Base-by-base conservation (phyloP, 1,140 invertebrate species). In the Drosophila arizonae region DNA sequence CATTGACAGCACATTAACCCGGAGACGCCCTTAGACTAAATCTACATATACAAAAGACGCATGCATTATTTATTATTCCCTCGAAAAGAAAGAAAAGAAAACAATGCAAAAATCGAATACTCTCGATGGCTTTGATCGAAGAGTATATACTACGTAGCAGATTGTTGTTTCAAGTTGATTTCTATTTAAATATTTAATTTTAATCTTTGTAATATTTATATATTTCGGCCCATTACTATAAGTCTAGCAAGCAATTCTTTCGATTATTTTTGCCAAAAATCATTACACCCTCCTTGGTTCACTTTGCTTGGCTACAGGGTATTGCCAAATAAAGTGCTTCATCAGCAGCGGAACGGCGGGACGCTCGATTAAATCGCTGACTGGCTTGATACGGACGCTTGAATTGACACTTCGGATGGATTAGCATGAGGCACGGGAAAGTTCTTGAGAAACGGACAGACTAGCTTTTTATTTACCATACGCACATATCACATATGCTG, bases 331-430 rank as follows among this genome's bases (percentile, higher is more conserved):
- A 88, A 87, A 84, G 73, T 88, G 84, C 84, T 77, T 79, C 79
- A 80, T 87, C 84, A 88, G 84, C 84, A 75, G 50, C 60, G 6
- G 10, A 24, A 8, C 48, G 36, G 21, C 17, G 36, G 45, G 28
- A 28, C 11, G 55, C 15, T 74, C 69, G 84, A 79, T 70, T 79
- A 80, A 82, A 71, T 74, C 84, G 79, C 73, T 84, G 84, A 81
- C 81, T 81, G 82, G 69, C 73, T 84, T 71, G 39, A 77, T 79
- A 71, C 56, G 33, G 70, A 88, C 79, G 76, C 79, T 80, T 77
- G 84, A 87, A 87, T 88, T 87, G 84, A 88, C 84, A 87, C 84
- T 88, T 87, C 79, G 79, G 79, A 77, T 88, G 84, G 79, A 80
- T 87, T 84, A 88, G 76, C 78, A 76, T 82, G 76, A 73, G 79